Evolutionary conservation across 2,797 vertebrate species (phyloP).

Genomic region (Okamejei kenojei): DNA sequence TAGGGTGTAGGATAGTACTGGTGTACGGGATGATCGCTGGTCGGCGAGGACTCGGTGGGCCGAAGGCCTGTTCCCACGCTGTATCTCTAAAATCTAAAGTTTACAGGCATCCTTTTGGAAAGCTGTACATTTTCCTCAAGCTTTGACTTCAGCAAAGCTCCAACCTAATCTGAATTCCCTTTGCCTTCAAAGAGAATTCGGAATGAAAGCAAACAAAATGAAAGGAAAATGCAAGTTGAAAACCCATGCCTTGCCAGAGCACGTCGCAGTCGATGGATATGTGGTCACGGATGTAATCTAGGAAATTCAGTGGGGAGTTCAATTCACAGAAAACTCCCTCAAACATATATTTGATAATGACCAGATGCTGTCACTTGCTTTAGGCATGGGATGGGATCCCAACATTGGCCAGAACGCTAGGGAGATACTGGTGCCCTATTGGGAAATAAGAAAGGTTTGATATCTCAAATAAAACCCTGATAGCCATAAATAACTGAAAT

Average conservation of each 20-base stretch:
- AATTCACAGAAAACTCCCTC: neutral
- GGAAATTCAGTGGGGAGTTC: neutral
- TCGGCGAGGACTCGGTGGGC: too few species aligned
- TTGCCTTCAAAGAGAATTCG: neutral
- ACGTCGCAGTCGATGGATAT: neutral
- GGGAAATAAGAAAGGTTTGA: too few species aligned
- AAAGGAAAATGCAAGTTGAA: neutral
- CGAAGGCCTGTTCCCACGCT: too few species aligned
- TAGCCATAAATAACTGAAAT: too few species aligned
- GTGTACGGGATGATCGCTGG: too few species aligned
- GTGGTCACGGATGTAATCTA: neutral
- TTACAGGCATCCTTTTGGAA: neutral
- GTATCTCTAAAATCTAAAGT: neutral
- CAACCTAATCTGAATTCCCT: neutral
- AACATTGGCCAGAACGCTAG: neutral
- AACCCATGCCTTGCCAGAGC: neutral
- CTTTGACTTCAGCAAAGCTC: neutral
- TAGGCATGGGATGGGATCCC: neutral
- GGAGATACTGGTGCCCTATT: too few species aligned
- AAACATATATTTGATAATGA: neutral
- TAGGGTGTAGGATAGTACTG: too few species aligned
- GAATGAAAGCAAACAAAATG: neutral
- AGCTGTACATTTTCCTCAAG: neutral
- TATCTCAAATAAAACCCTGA: too few species aligned
- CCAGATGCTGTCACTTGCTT: neutral